Evolutionary conservation across 1,140 invertebrate genomes (phyloP).

Genomic region (Metopolophium dirhodum): DNA sequence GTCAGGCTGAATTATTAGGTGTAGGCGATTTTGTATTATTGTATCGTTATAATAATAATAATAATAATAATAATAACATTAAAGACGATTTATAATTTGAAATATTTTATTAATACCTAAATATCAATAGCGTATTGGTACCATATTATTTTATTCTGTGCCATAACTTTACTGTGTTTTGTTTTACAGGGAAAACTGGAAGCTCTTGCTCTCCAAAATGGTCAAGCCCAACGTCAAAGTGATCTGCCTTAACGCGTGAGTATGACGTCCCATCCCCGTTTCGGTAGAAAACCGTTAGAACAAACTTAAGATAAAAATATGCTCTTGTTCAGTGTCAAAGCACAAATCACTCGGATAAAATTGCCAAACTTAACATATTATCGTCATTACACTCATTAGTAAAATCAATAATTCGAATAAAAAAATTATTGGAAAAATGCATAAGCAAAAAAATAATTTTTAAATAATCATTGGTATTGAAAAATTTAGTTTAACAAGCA

Average conservation of each 20-base stretch:
- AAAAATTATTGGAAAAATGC: neutral
- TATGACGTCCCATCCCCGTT: neutral
- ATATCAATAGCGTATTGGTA: neutral
- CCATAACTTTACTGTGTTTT: neutral
- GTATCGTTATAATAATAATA: neutral
- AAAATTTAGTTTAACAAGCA: neutral
- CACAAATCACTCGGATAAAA: neutral
- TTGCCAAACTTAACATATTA: neutral
- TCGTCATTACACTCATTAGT: neutral
- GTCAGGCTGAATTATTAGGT: neutral
- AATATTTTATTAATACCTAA: neutral
- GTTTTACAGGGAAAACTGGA: slow-evolving; percentile 44
- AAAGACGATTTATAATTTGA: neutral
- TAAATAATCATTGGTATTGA: neutral
- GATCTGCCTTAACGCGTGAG: slow-evolving; percentile 39
- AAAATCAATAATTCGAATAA: neutral
- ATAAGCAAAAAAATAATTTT: neutral
- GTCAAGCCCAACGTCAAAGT: slow-evolving; percentile 46
- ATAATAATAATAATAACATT: too few species aligned
- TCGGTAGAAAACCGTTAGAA: neutral
- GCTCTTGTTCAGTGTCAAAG: neutral
- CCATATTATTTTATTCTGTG: neutral
- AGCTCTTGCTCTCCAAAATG: neutral
- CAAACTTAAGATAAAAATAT: neutral
- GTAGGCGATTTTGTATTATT: neutral